Conservation (phyloP, 1,140 invertebrate species). For the Charaxes varanes region DNA sequence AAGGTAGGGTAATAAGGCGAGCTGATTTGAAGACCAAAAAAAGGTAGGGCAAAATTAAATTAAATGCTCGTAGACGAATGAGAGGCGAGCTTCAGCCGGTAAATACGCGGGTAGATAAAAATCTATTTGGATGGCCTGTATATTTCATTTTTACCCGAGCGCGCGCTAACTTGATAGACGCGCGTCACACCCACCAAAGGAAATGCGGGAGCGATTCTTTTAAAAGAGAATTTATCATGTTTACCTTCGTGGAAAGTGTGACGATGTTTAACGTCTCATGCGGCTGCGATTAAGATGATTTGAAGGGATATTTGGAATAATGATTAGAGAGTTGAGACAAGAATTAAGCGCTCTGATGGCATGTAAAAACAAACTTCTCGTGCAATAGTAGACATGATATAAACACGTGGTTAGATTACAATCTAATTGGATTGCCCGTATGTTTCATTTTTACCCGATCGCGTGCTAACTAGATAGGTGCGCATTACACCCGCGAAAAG, state of each 20-base stretch:
- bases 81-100: conserved; percentile 56
- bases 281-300: no score
- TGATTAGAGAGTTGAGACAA: no score
- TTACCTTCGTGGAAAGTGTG: conserved; percentile 8
- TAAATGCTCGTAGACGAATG: no score
- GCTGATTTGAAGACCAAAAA: no score
- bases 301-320: no score
- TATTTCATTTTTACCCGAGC: conserved; percentile 73
- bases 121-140: conserved; percentile 75
- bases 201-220: conserved; percentile 60
- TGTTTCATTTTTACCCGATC: conserved; percentile 72
- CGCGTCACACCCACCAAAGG: conserved; percentile 42
- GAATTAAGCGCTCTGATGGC: no score
- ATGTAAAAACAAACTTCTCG: conserved; percentile 55
- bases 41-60: no score
- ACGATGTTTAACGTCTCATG: no score
- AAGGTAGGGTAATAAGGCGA: no score
- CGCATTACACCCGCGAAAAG: conserved; percentile 41
- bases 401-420: conserved; percentile 75
- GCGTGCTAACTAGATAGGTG: conserved; percentile 68
- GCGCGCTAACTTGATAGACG: conserved; percentile 68
- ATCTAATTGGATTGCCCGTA: conserved; percentile 75
- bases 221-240: conserved; percentile 26
- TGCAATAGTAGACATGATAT: no score
- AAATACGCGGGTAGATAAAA: conserved; percentile 75